A percentile compares a stretch with the other conserved stretches of the same genome.
phyloP scores from a whole-genome alignment of 2,113 vertebrate species.

The Lophochroa leadbeateri region DNA sequence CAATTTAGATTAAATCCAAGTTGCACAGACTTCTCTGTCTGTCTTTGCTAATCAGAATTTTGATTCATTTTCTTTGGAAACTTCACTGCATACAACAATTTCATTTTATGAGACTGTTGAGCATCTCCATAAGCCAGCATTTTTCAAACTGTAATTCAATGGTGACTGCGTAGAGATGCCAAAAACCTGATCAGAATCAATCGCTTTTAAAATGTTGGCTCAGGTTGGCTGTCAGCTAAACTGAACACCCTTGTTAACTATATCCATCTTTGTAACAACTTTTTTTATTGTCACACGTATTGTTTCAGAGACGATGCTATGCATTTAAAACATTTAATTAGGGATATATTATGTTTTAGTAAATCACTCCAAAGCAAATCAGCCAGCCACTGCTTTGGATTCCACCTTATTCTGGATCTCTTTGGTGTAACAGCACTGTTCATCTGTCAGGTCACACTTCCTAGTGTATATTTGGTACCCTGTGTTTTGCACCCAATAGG shows the following conservation, averaged over 20 bases:
- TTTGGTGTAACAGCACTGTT: background rate
- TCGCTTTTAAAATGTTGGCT: constrained; percentile 20
- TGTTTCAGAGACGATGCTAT: background rate
- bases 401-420: background rate
- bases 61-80: constrained; percentile 35
- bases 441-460: background rate
- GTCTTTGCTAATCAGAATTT: constrained; percentile 21
- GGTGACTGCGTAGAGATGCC: background rate
- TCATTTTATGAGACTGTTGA: background rate
- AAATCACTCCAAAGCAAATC: background rate
- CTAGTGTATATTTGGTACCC: background rate
- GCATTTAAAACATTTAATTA: constrained; percentile 58
- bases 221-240: constrained; percentile 4
- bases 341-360: background rate
- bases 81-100: background rate
- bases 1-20: background rate
- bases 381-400: background rate
- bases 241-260: background rate
- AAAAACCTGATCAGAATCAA: background rate
- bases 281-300: background rate
- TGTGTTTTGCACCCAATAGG: background rate
- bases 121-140: constrained; percentile 4
- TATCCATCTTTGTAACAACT: background rate
- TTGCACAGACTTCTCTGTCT: background rate
- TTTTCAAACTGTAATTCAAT: background rate